phyloP scores from a whole-genome alignment of 2,113 vertebrate species.

The Paratilapia polleni region DNA sequence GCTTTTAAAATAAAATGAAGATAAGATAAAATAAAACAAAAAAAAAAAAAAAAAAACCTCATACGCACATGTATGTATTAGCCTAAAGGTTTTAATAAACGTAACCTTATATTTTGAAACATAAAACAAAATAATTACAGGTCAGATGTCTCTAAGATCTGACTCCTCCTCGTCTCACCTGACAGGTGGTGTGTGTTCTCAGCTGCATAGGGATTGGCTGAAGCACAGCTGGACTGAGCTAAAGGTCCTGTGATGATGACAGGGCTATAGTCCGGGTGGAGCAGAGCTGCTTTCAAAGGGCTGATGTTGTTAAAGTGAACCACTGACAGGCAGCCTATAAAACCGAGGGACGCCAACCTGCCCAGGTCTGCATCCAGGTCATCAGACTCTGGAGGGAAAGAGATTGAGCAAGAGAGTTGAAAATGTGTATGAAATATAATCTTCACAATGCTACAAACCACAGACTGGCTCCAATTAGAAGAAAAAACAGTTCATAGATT shows the following conservation, averaged over 20 bases:
- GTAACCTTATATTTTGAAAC: background rate
- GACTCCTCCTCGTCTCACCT: constrained; percentile 75
- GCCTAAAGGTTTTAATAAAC: background rate
- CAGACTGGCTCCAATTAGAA: no score
- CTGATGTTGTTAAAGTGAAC: constrained; percentile 89
- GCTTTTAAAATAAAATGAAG: background rate
- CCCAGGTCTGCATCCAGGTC: constrained; percentile 85
- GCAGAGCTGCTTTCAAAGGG: constrained; percentile 89
- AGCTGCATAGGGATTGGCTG: constrained; percentile 81
- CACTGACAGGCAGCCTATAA: constrained; percentile 90
- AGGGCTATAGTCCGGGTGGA: constrained; percentile 77
- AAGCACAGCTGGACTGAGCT: constrained; percentile 85
- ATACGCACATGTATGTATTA: background rate
- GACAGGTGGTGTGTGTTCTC: constrained; percentile 89
- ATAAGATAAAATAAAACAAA: background rate
- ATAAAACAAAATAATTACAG: background rate
- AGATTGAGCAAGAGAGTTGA: rapidly evolving
- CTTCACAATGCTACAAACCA: no score
- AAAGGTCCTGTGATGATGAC: constrained; percentile 85
- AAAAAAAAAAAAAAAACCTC: no score
- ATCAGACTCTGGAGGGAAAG: constrained; percentile 43
- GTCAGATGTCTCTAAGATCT: background rate
- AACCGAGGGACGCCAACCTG: constrained; percentile 86
- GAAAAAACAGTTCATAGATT: no score
- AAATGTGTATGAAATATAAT: background rate